Base-by-base conservation (phyloP, 1,140 invertebrate genomes). In the Listronotus bonariensis region DNA sequence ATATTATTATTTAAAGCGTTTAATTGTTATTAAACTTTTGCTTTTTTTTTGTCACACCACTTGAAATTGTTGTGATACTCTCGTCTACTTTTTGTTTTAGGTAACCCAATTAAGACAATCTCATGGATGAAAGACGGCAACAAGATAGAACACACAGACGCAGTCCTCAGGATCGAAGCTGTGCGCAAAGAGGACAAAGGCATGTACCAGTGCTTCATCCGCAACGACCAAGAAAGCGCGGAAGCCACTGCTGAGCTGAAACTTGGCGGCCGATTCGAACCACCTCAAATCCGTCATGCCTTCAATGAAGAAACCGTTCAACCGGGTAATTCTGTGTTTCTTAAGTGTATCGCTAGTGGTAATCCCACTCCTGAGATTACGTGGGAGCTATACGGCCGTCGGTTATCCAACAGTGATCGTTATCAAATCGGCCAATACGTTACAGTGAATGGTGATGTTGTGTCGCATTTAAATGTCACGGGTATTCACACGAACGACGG, bases 141-240 rank as follows among this genome's bases (percentile, higher is more conserved):
- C 78, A 86, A 87, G 34, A 83, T 93, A 66, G 87, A 88, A 52
- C 88, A 90, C 72, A 88, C 90, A 65, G 92, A 93, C 66, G 84
- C 89, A 0, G 84, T 89, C 43, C 79, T 97, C 14, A 87, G 89
- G 54, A 95, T 98, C 72, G 90, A 93, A 68, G 89, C 89, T 5
- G 93, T 98, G 0, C 90, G 92, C 78, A 93, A 96, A 73, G 92
- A 96, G 80, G 95, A 98, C 77, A 94, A 93, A 76, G 96, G 95
- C 77, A 97, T 98, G 95, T 98, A 97, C 77, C 95, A 98, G 74
- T 98, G 96, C 77, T 95, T 97, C 76, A 92, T 96, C 34, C 84
- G 91, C 46, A 97, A 97, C 76, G 93, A 96, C 74, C 92, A 95
- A 78, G 94, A 97, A 80, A 95, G 91, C 71, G 93, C 92, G 0